Evolutionary conservation across 1,140 invertebrate genomes (phyloP).

Genomic region (Drosophila murphyi): DNA sequence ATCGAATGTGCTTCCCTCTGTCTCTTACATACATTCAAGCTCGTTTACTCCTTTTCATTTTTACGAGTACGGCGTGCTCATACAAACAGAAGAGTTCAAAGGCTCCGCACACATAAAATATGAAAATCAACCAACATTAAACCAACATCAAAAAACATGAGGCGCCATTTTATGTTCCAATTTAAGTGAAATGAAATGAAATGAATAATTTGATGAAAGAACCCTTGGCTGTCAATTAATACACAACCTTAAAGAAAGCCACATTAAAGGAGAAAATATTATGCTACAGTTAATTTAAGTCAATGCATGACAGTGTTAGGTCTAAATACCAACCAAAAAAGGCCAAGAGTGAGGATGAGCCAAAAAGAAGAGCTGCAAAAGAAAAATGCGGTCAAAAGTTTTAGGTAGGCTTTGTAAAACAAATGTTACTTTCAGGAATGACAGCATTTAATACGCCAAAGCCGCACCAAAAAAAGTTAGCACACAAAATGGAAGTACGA

Average conservation of each 20-base stretch:
- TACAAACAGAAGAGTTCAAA: not conserved
- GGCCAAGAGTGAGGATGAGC: slow-evolving; percentile 48
- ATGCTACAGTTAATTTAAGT: slow-evolving; percentile 1
- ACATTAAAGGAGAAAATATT: not conserved
- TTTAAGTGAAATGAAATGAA: not conserved
- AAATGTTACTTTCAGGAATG: slow-evolving; percentile 39
- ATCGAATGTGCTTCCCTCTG: no score
- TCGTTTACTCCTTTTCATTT: no score
- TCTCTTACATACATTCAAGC: no score
- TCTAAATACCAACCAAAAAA: slow-evolving; percentile 43
- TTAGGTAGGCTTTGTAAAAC: slow-evolving; percentile 22
- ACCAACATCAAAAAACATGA: not conserved
- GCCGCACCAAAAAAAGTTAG: slow-evolving; percentile 10
- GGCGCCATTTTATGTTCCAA: slow-evolving; percentile 6
- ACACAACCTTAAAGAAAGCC: no score
- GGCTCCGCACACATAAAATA: not conserved
- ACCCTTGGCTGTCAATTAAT: not conserved
- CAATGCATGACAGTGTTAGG: slow-evolving; percentile 16
- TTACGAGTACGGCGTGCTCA: no score
- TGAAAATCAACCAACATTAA: slow-evolving; percentile 16
- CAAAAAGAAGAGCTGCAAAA: slow-evolving; percentile 3
- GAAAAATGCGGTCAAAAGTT: slow-evolving; percentile 26
- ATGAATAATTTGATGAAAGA: slow-evolving; percentile 2
- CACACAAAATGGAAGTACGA: not conserved
- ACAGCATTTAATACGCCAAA: slow-evolving; percentile 38